Evolutionary conservation across 2,888 invertebrate species (phyloP), one percentile per base, ranked within the genome.

Genomic region (Ochropleura leucogaster): DNA sequence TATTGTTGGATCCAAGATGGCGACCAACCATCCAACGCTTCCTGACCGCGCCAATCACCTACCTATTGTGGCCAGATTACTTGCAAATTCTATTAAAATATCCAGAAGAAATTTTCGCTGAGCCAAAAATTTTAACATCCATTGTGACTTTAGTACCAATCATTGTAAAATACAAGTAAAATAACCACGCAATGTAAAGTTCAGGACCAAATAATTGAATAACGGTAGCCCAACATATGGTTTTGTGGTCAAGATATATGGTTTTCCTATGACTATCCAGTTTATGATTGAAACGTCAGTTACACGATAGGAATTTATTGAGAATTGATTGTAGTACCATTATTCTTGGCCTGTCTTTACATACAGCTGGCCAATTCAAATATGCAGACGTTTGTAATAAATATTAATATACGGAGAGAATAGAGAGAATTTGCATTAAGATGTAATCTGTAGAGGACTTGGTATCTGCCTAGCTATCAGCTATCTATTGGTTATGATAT

Each of bases 51-150:
- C 87, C 94, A 95, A 95, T 95, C 94, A 95, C 88, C 87, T 77
- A 74, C 81, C 88, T 84, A 95, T 95, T 96, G 94, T 94, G 85
- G 83, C 68, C 74, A 86, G 90, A 92, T 95, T 95, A 96, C 95
- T 95, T 95, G 95, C 95, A 94, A 93, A 94, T 93, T 94, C 87
- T 85, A 89, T 91, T 92, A 89, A 89, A 85, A 80, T 85, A 73
- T 59, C 62, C 75, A 62, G n/a, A 62, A 62, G 53, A 67, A 75
- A 79, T 73, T 80, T 82, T 83, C 65, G 74, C 77, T 30, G 16
- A 30, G n/a, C 68, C 74, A 71, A 77, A 75, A 84, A 79, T 78
- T 86, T 85, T 72, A 59, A 69, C 51, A 81, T 83, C 84, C 87
- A 89, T 89, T 87, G 90, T 84, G 30, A 66, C 12, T 70, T 69